These are phyloP conservation scores for Oegoconia quadripuncta DNA, from an alignment of 2,888 invertebrate genomes.

Conservation along the genomic window DNA sequence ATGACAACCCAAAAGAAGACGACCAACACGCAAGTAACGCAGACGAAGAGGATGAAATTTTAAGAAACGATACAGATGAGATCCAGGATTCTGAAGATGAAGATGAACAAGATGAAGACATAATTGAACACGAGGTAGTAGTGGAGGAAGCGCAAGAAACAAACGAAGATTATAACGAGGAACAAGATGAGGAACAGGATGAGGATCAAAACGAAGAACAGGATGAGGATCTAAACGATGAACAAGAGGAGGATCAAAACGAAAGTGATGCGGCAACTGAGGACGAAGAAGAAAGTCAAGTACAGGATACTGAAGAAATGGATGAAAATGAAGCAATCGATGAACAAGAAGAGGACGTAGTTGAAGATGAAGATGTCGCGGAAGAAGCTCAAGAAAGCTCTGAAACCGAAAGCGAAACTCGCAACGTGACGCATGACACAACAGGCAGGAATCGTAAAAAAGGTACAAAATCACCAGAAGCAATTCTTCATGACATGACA, in stretches of 20 bases:
- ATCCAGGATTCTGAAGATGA: no score
- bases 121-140: background rate
- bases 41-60: constrained; percentile 10
- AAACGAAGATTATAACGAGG: constrained; percentile 3
- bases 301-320: background rate
- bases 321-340: constrained; percentile 18
- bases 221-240: constrained; percentile 2
- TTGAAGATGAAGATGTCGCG: constrained; percentile 19
- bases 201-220: background rate
- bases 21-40: constrained; percentile 6
- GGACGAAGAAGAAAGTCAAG: background rate
- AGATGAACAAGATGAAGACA: constrained; percentile 12
- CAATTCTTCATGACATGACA: constrained; percentile 34
- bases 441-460: constrained; percentile 40
- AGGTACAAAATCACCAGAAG: constrained; percentile 44
- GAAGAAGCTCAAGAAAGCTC: constrained; percentile 6
- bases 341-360: constrained; percentile 19
- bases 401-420: constrained; percentile 18
- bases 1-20: background rate
- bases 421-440: constrained; percentile 39
- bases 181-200: constrained; percentile 1
- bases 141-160: background rate
- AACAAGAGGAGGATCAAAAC: constrained; percentile 4
- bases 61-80: constrained; percentile 12
- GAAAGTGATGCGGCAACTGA: background rate